phyloP scores from a whole-genome alignment of 2,113 vertebrate species.

The Zosterops borbonicus region DNA sequence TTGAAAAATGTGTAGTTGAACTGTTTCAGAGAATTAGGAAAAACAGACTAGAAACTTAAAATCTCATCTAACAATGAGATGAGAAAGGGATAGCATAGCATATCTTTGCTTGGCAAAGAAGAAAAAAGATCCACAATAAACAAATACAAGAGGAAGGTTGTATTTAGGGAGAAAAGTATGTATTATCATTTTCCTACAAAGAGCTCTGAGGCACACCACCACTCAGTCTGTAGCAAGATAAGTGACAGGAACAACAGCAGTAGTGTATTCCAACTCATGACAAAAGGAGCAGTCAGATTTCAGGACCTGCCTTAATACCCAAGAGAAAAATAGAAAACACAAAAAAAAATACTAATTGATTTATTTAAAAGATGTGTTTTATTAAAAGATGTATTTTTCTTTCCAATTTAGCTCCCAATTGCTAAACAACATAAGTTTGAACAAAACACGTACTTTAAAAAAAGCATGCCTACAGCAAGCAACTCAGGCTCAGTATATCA shows the following conservation, averaged over 20 bases:
- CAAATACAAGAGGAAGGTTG: neutral
- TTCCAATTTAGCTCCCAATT: neutral
- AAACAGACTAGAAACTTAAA: neutral
- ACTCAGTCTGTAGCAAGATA: neutral
- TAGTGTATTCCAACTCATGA: neutral
- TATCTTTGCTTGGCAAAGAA: neutral
- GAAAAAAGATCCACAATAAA: neutral
- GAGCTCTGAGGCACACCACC: neutral
- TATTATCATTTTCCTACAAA: neutral
- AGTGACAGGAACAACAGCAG: neutral
- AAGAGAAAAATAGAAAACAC: neutral
- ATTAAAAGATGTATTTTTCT: neutral
- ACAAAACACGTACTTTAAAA: neutral
- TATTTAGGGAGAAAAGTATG: neutral
- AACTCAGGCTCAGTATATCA: neutral
- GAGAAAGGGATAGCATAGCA: neutral
- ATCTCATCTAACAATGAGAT: neutral
- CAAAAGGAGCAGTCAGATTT: neutral
- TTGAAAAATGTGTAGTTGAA: fast-evolving
- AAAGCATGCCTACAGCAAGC: neutral
- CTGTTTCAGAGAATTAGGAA: neutral
- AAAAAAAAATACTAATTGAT: neutral
- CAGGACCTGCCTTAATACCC: neutral
- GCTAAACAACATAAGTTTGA: neutral
- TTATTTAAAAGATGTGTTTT: neutral